A percentile compares a stretch with the other conserved stretches of the same genome.
These are phyloP conservation scores for Proisotoma minuta DNA, from an alignment of 2,888 invertebrate species.

Conservation along the genomic window DNA sequence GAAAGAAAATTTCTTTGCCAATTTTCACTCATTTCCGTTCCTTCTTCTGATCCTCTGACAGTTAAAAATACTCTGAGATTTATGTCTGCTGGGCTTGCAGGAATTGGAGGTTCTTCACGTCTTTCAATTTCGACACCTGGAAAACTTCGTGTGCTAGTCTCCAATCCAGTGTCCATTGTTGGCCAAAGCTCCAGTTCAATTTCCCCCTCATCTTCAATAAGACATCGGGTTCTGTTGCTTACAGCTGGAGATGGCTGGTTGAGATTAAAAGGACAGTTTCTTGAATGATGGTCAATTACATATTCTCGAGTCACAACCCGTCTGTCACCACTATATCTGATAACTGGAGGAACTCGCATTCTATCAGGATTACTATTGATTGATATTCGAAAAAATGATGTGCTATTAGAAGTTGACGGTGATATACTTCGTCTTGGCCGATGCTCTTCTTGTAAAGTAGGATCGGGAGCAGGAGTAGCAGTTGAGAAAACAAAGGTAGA, in stretches of 20 bases:
- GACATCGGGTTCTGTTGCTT: background rate
- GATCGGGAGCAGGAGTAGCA: background rate
- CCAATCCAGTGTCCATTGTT: constrained; percentile 38
- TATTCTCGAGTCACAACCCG: background rate
- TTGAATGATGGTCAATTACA: constrained; percentile 23
- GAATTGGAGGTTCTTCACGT: background rate
- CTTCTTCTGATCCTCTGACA: background rate
- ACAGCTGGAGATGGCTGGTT: background rate
- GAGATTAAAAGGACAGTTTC: constrained; percentile 41
- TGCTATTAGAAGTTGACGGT: background rate
- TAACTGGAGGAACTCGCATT: background rate
- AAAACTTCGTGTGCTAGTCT: constrained; percentile 35
- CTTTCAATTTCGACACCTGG: constrained; percentile 11
- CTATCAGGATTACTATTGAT: background rate
- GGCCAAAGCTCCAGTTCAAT: constrained; percentile 34
- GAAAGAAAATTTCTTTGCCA: constrained; percentile 8
- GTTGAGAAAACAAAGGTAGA: too few relatives aligned
- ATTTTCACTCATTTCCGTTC: constrained; percentile 1
- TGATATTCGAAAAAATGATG: background rate
- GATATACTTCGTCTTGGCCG: background rate
- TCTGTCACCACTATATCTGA: background rate
- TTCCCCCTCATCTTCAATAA: background rate
- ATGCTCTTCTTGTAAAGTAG: background rate
- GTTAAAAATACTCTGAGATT: background rate
- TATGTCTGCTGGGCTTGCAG: background rate